Base-by-base conservation (phyloP, 37 sponge, comb jelly and placozoan genomes). In the Amphimedon queenslandica region DNA sequence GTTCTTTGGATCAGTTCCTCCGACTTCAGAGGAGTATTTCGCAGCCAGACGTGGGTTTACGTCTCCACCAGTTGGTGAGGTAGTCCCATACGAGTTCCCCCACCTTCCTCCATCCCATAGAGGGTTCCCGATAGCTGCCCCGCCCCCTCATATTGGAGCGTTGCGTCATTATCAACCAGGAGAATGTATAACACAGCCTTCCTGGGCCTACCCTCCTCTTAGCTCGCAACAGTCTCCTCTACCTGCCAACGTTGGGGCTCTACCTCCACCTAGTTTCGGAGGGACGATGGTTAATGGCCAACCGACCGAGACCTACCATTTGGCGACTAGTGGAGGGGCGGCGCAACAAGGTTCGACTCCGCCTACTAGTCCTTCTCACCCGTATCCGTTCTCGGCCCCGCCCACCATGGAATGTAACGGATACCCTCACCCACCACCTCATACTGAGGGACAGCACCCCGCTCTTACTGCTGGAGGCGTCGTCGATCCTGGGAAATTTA, bases 191-290 rank as follows among this genome's bases (percentile, higher is more conserved):
- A 74, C 85, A 0, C 85, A 85, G 42, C 57, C 85, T 31, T 85
- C 85, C 21, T 85, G 85, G 85, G 61, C 58, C 63, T 85, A 85
- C 40, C 80, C 84, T n/a, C 79, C 85, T 2, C 78, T 73, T 41
- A 60, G 78, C 43, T 60, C 69, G n/a, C 75, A 73, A 3, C 24
- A 79, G 2, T 74, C 74, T 30, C 80, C 77, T 18, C 20, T 85
- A 30, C 70, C 75, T 32, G 71, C 56, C 60, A 57, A 57, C 16
- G 18, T 11, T 8, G 16, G 21, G 11, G 16, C 69, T 11, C 55
- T 75, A 1, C n/a, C 53, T 31, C 43, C 65, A 43, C 81, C 81
- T 6, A n/a, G n/a, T n/a, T 38, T 53, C 81, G 32, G 37, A 43
- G 29, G 47, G 0, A 57, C 67, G 33, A 13, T 40, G 27, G 10